Evolutionary conservation across 2,113 vertebrate species (phyloP).

Genomic region (Sceloporus undulatus): DNA sequence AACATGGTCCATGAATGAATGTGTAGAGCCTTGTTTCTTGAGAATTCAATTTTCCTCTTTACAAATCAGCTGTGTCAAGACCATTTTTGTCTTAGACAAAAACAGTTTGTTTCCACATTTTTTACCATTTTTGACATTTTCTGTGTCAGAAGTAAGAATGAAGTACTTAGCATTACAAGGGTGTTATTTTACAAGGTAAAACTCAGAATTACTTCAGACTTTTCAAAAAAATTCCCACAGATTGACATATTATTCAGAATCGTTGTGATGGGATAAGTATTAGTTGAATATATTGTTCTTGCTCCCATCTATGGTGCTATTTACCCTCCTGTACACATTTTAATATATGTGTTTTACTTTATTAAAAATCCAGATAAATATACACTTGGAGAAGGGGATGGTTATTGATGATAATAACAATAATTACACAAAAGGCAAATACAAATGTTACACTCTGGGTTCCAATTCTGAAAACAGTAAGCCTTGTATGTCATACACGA

Average conservation of each 20-base stretch:
- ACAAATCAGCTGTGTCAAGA: background rate
- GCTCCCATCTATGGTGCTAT: background rate
- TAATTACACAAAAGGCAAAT: constrained; percentile 19
- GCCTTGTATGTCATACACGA: background rate
- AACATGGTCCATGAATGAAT: background rate
- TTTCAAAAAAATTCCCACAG: background rate
- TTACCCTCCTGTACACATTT: background rate
- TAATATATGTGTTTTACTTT: background rate
- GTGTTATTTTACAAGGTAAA: constrained; percentile 22
- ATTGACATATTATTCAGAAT: constrained; percentile 1
- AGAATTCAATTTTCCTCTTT: background rate
- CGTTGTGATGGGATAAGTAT: constrained; percentile 20
- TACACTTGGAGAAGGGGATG: background rate
- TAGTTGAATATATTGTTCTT: background rate
- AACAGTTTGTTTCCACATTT: background rate
- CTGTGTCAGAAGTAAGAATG: background rate
- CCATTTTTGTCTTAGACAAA: constrained; percentile 2
- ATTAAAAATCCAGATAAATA: constrained; percentile 25
- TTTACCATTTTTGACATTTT: background rate
- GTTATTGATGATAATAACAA: constrained; percentile 31
- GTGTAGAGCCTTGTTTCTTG: background rate
- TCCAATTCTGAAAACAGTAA: background rate
- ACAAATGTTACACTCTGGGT: background rate
- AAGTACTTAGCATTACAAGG: background rate
- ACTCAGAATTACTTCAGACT: constrained; percentile 24